Evolutionary conservation across 2,888 invertebrate species (phyloP).

Genomic region (Ochropleura plecta): DNA sequence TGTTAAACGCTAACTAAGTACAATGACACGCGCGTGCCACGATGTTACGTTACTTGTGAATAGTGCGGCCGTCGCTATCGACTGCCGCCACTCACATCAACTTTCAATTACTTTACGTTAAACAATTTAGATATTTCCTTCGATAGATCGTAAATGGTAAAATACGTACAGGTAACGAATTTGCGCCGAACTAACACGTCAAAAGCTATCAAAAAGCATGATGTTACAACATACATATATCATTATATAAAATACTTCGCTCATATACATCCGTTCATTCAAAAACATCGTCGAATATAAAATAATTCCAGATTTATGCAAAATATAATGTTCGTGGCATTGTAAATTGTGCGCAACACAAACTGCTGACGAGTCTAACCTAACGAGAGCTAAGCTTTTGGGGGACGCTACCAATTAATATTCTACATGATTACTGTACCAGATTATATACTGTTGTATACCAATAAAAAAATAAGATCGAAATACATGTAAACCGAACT

Average conservation of each 20-base stretch:
- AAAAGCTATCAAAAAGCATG: slow-evolving; percentile 80
- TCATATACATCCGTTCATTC: slow-evolving; percentile 74
- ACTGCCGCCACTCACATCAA: slow-evolving; percentile 67
- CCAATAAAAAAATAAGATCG: slow-evolving; percentile 76
- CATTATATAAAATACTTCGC: slow-evolving; percentile 72
- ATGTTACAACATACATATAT: slow-evolving; percentile 73
- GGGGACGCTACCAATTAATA: slow-evolving; percentile 73
- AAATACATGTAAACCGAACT: slow-evolving; percentile 80
- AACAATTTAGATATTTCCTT: slow-evolving; percentile 73
- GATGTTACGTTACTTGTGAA: slow-evolving; percentile 49
- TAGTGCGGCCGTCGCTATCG: slow-evolving; percentile 63
- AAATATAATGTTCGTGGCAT: slow-evolving; percentile 65
- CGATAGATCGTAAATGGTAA: slow-evolving; percentile 72
- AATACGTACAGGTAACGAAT: slow-evolving; percentile 80
- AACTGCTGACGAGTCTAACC: slow-evolving; percentile 70
- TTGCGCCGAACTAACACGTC: slow-evolving; percentile 77
- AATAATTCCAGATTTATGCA: slow-evolving; percentile 59
- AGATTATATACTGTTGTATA: slow-evolving; percentile 75
- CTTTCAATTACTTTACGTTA: slow-evolving; percentile 68
- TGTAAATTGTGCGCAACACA: slow-evolving; percentile 85
- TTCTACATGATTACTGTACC: slow-evolving; percentile 78
- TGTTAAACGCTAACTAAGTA: slow-evolving; percentile 88
- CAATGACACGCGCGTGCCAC: slow-evolving; percentile 81
- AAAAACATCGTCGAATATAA: slow-evolving; percentile 72
- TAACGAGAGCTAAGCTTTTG: slow-evolving; percentile 79